Percentiles rank a stretch among this genome's conserved stretches.
phyloP scores from a whole-genome alignment of 2,113 vertebrate species.

The Dasyprocta punctata region DNA sequence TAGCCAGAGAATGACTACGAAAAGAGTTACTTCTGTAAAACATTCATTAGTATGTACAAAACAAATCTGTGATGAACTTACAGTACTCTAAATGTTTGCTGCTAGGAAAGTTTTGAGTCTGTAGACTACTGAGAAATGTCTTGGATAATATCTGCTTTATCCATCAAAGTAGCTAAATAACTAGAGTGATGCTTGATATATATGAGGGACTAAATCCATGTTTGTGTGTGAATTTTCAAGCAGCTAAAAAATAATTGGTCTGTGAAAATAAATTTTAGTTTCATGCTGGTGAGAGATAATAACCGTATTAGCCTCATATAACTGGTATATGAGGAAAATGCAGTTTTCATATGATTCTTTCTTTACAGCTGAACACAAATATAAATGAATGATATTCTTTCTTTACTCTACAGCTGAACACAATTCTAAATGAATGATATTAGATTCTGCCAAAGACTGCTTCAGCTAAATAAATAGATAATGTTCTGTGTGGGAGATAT shows the following conservation, averaged over 20 bases:
- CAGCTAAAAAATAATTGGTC: constrained; percentile 23
- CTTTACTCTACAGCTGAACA: constrained; percentile 33
- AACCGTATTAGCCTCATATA: not conserved
- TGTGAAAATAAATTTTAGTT: constrained; percentile 22
- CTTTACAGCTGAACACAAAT: constrained; percentile 53
- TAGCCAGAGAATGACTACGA: not conserved
- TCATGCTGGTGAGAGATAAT: constrained; percentile 50
- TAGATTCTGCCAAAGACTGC: constrained; percentile 41
- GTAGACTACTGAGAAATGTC: not conserved
- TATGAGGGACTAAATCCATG: not conserved
- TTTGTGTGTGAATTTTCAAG: constrained; percentile 47
- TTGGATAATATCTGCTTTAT: constrained; percentile 25
- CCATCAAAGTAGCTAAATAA: not conserved
- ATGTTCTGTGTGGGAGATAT: constrained; percentile 46
- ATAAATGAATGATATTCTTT: constrained; percentile 59
- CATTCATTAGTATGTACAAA: not conserved
- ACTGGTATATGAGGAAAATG: constrained; percentile 6
- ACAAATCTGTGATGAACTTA: not conserved
- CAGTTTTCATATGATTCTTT: constrained; percentile 39
- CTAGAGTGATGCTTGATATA: not conserved
- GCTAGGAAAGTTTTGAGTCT: not conserved
- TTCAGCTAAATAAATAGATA: constrained; percentile 56
- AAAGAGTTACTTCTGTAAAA: not conserved
- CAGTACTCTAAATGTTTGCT: not conserved
- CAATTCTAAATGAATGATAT: constrained; percentile 62